Evolutionary conservation across 2,113 vertebrate species (phyloP).

Genomic region (Sylvilagus bachmani): DNA sequence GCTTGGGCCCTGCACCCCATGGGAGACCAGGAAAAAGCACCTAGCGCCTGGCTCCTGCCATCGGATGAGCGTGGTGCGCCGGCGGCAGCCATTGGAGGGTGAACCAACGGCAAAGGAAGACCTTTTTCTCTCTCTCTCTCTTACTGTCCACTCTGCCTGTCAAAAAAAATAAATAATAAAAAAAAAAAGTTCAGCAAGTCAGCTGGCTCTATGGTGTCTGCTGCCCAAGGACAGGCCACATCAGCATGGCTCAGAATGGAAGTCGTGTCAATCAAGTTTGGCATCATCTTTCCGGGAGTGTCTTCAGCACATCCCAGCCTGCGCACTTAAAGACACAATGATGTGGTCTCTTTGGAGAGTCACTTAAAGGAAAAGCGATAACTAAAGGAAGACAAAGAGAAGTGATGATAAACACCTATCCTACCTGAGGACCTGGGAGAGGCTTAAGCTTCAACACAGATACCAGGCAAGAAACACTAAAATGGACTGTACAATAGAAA

Average conservation of each 20-base stretch:
- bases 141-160: too few species aligned
- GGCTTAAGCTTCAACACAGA: background rate
- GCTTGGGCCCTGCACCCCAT: too few species aligned
- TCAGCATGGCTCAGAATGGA: slow-evolving; percentile 50
- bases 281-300: slow-evolving; percentile 40
- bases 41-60: too few species aligned
- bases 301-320: background rate
- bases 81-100: too few species aligned
- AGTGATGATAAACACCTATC: background rate
- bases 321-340: background rate
- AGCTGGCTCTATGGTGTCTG: slow-evolving; percentile 42
- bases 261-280: slow-evolving; percentile 20
- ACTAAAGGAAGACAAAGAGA: background rate
- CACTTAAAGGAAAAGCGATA: background rate
- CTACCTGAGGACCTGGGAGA: background rate
- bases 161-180: too few species aligned
- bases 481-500: background rate
- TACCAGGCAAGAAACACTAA: background rate
- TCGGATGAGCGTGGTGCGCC: too few species aligned
- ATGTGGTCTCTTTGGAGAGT: background rate
- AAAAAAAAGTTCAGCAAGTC: slow-evolving; percentile 67
- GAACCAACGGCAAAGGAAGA: too few species aligned
- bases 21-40: too few species aligned
- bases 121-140: too few species aligned
- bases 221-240: rapidly evolving